A percentile compares a stretch with the other conserved stretches of the same genome.
phyloP scores from a whole-genome alignment of 2,797 vertebrate species.

The Prionace glauca region DNA sequence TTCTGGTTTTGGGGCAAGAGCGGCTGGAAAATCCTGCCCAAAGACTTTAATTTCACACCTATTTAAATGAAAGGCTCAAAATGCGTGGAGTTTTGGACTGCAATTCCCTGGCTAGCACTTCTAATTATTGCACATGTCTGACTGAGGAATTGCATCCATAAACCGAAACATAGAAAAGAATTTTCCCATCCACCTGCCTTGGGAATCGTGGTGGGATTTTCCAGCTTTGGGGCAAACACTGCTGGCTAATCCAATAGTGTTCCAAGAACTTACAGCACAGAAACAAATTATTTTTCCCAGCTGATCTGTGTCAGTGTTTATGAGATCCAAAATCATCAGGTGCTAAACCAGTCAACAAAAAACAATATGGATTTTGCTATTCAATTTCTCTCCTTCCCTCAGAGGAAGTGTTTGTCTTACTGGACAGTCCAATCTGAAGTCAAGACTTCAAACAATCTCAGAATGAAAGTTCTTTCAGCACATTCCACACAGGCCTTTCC shows the following conservation, averaged over 20 bases:
- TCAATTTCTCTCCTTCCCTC: not conserved
- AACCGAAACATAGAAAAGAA: not conserved
- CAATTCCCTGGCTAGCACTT: not conserved
- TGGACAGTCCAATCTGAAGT: not conserved
- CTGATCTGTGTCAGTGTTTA: not conserved
- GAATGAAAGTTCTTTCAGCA: not conserved
- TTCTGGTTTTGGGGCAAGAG: too few relatives aligned
- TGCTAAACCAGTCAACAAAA: not conserved
- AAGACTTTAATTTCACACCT: not conserved
- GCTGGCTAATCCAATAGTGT: not conserved
- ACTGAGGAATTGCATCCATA: not conserved
- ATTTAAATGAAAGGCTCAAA: not conserved
- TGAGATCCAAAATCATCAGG: not conserved
- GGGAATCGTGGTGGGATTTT: too few relatives aligned
- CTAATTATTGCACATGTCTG: not conserved
- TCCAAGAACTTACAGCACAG: not conserved
- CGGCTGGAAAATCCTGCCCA: not conserved
- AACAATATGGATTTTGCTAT: not conserved
- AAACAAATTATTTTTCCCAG: not conserved
- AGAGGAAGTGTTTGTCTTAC: not conserved
- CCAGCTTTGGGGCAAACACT: too few relatives aligned
- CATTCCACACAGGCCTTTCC: not conserved
- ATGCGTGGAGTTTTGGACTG: not conserved
- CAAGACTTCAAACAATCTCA: not conserved
- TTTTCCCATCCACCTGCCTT: too few relatives aligned